Base-by-base conservation (phyloP, 2,888 invertebrate genomes). In the Deilephila porcellus region DNA sequence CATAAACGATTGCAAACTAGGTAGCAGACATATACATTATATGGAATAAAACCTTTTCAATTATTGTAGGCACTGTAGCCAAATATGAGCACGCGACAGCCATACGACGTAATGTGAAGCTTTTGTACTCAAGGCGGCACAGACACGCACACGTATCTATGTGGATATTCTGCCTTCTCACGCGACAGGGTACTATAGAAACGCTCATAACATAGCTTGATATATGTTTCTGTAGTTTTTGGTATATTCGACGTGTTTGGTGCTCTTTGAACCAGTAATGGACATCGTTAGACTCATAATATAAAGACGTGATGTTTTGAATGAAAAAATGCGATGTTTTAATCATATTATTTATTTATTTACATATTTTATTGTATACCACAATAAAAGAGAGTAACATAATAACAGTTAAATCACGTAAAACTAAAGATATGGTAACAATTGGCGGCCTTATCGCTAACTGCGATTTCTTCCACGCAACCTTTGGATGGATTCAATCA, bases 81-180 rank as follows among this genome's bases (percentile, higher is more conserved):
- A 52, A 52, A 67, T 45, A 67, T 37, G 19, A 67, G 25, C 52
- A 67, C 67, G 25, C 52, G 45, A 67, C 67, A 45, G 4, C 25
- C 45, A 25, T 63, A 63, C 32, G 11, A 14, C 56, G n/a, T 56
- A n/a, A 56, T 56, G 56, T n/a, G 56, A 56, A 56, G 56, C 63
- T 63, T 63, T 63, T 67, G 25, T 25, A 52, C 25, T 67, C 52
- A 67, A 52, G 52, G 67, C 56, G 19, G 25, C 25, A 25, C 45
- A 45, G 37, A 64, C 67, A 67, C 67, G 67, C 67, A 67, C 67
- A 67, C 25, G 32, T 37, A 63, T 34, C 32, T 64, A 19, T 63
- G 4, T 45, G 45, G 67, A 52, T 17, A 52, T 52, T 52, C 45
- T 67, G 8, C 25, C 25, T 52, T 20, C 52, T 14, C 67, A 67